A percentile compares a stretch with the other conserved stretches of the same genome.
phyloP scores from a whole-genome alignment of 92 coral and sea anemone species.

The Meandrina meandrites region DNA sequence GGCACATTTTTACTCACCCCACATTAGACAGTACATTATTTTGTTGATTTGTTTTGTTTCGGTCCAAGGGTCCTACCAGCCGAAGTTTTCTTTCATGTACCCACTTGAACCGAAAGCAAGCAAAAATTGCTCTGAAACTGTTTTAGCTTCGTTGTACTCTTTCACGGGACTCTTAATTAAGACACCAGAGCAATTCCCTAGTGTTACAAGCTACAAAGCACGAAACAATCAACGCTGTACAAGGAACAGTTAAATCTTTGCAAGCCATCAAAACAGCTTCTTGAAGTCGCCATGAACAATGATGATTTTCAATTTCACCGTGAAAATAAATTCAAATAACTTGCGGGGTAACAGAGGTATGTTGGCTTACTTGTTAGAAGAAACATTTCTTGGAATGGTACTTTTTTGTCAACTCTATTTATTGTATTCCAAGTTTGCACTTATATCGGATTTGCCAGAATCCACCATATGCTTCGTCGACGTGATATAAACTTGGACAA shows the following conservation, averaged over 20 bases:
- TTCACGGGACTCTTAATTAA: not conserved
- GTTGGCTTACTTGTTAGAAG: not conserved
- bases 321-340: not conserved
- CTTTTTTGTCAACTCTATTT: not conserved
- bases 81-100: not conserved
- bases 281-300: not conserved
- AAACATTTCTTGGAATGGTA: not conserved
- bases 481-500: not conserved
- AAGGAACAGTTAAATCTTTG: not conserved
- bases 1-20: not conserved
- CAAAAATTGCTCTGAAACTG: not conserved
- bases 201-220: not conserved
- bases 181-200: not conserved
- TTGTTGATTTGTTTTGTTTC: constrained; percentile 33
- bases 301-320: too few species aligned
- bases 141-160: not conserved
- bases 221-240: not conserved
- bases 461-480: not conserved
- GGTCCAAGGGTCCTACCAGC: not conserved
- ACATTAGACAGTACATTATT: not conserved
- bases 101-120: not conserved
- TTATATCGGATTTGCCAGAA: not conserved
- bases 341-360: not conserved
- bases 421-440: not conserved
- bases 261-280: not conserved